Base-by-base conservation (phyloP, 2,888 invertebrate genomes). In the Polyploca ridens region DNA sequence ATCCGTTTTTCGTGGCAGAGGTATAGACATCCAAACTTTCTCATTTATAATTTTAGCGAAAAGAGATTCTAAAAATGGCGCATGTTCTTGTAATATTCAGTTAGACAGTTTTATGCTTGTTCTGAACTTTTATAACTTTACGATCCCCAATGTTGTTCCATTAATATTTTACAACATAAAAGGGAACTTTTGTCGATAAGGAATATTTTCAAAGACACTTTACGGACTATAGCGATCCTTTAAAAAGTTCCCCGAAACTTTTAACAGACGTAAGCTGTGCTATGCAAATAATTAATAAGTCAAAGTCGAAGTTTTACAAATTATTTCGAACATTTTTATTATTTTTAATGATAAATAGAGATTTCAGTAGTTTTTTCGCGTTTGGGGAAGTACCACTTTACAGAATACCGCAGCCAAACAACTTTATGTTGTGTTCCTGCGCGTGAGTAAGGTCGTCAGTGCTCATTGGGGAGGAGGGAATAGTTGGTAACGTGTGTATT, bases 151-250 rank as follows among this genome's bases (percentile, higher is more conserved):
- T 46, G n/a, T 46, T 46, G 19, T 54, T 54, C 16, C 54, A 54
- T 54, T 54, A 54, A 19, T 54, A 54, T 54, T 54, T 54, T 54
- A 54, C 54, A 54, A 54, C 54, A 54, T 54, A 54, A 54, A 54
- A 54, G 54, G 10, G 10, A 54, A 54, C 54, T 54, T 54, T 54
- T 54, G 19, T 19, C 54, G 54, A 54, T 54, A 54, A 54, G 10
- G 54, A 54, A 54, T 19, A 54, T 54, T 54, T 54, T 54, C 54
- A 19, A 19, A 19, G 54, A 54, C 54, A 54, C 54, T 54, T 54
- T 10, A 3, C 54, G 19, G 10, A 19, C 54, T 54, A 54, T 10
- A 19, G 54, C 54, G 54, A 54, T 19, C n/a, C 54, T 54, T 54
- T 54, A 19, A n/a, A n/a, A 54, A 10, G 54, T 54, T 54, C 8